Evolutionary conservation across 2,888 invertebrate genomes (phyloP).

Genomic region (Enoplolaimus lenunculus): DNA sequence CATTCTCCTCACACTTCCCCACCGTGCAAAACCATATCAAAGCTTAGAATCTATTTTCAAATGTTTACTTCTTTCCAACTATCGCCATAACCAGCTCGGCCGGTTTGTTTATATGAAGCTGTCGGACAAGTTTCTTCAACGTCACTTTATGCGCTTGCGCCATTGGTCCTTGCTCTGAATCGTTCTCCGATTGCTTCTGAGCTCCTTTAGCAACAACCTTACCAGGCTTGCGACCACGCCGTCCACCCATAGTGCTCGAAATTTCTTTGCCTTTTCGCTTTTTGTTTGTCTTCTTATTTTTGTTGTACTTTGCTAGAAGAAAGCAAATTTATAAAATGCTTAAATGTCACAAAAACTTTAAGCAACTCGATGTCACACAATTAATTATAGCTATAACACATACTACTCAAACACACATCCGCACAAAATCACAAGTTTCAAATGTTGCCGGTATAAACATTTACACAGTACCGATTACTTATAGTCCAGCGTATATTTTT

Average conservation of each 20-base stretch:
- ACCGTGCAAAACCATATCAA: too few relatives aligned
- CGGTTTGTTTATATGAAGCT: conserved; percentile 44
- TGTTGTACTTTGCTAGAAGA: conserved; percentile 32
- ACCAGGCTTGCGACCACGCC: not conserved
- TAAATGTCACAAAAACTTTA: not conserved
- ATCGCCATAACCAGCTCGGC: conserved; percentile 44
- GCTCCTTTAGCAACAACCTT: not conserved
- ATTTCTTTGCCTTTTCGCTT: conserved; percentile 18
- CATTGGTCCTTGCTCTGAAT: conserved; percentile 20
- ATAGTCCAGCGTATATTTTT: too few relatives aligned
- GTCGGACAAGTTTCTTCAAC: conserved; percentile 44
- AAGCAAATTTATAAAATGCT: not conserved
- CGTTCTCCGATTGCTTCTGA: conserved; percentile 21
- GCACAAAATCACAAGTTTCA: too few relatives aligned
- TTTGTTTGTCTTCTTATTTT: conserved; percentile 30
- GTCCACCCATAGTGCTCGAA: not conserved
- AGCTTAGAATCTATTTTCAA: too few relatives aligned
- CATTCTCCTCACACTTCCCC: too few relatives aligned
- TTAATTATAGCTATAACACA: too few relatives aligned
- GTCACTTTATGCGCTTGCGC: conserved; percentile 33
- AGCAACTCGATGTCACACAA: too few relatives aligned
- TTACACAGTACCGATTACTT: too few relatives aligned
- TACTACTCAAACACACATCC: too few relatives aligned
- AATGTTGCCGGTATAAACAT: too few relatives aligned
- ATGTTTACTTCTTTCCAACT: conserved; percentile 45